phyloP scores from a whole-genome alignment of 1,140 invertebrate species.

The Polypedilum pembai region DNA sequence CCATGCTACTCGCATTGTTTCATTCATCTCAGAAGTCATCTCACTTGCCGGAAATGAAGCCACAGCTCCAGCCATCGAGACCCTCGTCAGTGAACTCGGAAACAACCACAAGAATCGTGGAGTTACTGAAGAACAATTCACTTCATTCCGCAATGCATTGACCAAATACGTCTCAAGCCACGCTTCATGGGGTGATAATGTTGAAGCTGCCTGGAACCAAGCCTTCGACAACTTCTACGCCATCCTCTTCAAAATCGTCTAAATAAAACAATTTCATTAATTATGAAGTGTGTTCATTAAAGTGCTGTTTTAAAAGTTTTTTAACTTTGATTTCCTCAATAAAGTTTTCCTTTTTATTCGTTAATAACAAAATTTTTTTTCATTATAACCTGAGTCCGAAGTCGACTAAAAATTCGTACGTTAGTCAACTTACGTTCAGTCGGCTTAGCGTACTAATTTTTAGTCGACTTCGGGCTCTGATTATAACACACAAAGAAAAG shows the following conservation, averaged over 20 bases:
- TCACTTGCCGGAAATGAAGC: not conserved
- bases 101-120: not conserved
- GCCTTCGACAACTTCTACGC: not conserved
- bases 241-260: not conserved
- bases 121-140: not conserved
- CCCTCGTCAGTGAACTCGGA: not conserved
- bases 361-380: too few species aligned
- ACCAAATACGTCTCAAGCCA: not conserved
- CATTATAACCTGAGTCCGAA: too few species aligned
- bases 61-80: not conserved
- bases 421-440: too few species aligned
- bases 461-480: too few species aligned
- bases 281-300: too few species aligned
- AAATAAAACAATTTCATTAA: too few species aligned
- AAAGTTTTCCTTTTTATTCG: too few species aligned
- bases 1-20: not conserved
- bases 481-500: too few species aligned
- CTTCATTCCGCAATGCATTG: not conserved
- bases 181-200: not conserved
- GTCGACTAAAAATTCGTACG: too few species aligned
- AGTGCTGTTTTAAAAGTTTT: too few species aligned
- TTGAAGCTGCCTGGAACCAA: not conserved
- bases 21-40: not conserved
- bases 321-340: too few species aligned
- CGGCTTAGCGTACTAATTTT: too few species aligned